Conservation (phyloP, 2,888 invertebrate genomes). For the Brachypterus glaber region DNA sequence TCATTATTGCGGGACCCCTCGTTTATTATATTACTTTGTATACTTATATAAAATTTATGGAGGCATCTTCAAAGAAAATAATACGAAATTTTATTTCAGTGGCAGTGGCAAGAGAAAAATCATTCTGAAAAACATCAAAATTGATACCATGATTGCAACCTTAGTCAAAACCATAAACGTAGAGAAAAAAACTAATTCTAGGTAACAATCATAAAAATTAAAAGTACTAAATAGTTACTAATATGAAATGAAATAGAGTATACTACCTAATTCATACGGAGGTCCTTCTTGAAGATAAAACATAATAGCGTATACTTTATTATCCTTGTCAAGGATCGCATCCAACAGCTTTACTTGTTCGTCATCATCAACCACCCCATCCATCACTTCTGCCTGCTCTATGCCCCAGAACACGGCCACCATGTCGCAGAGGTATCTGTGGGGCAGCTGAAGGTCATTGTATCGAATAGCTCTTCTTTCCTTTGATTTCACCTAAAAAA, state of each 20-base stretch:
- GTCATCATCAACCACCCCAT: constrained; percentile 62
- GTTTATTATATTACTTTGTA: too few relatives aligned
- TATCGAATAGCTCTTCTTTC: constrained; percentile 46
- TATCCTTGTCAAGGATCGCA: constrained; percentile 46
- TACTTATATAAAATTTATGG: too few relatives aligned
- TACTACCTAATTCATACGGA: constrained; percentile 54
- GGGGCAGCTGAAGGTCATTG: constrained; percentile 43
- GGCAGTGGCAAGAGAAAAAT: neutral
- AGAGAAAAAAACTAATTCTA: constrained; percentile 1
- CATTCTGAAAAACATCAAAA: too few relatives aligned
- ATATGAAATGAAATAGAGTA: neutral
- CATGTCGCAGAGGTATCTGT: constrained; percentile 59
- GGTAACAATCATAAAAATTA: too few relatives aligned
- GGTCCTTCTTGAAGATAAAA: constrained; percentile 58
- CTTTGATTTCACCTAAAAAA: constrained; percentile 51
- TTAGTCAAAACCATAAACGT: neutral
- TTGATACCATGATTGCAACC: too few relatives aligned
- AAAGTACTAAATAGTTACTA: too few relatives aligned
- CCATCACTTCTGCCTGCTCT: constrained; percentile 50
- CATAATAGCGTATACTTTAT: constrained; percentile 52
- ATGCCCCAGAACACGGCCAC: constrained; percentile 50
- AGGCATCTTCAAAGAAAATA: too few relatives aligned
- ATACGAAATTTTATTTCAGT: neutral
- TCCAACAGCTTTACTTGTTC: constrained; percentile 51
- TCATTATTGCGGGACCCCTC: too few relatives aligned